A percentile compares a stretch with the other conserved stretches of the same genome.
Evolutionary conservation across 1,140 invertebrate species (phyloP).

Genomic region (Acromyrmex echinatior): DNA sequence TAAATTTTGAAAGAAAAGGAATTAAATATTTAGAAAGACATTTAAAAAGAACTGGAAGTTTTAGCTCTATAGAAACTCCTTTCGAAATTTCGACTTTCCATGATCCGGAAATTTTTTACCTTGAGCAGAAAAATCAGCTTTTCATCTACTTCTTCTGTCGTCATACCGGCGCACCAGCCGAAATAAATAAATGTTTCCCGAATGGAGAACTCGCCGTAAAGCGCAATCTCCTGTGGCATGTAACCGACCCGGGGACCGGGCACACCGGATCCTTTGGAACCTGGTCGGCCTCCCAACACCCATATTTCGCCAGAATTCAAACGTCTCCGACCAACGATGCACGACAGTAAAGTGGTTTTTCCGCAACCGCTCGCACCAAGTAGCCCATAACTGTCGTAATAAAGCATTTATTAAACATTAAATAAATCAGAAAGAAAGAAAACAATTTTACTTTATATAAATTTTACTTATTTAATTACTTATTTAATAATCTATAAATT

Average conservation of each 20-base stretch:
- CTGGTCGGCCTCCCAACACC: conserved; percentile 93
- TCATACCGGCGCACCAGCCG: conserved; percentile 95
- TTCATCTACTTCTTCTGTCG: conserved; percentile 90
- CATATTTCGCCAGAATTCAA: conserved; percentile 93
- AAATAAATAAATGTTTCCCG: conserved; percentile 96
- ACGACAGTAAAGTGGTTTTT: conserved; percentile 94
- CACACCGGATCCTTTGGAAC: conserved; percentile 92
- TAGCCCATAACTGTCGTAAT: conserved; percentile 90
- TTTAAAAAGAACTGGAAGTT: not conserved
- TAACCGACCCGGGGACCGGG: conserved; percentile 89
- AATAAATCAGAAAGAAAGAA: not conserved
- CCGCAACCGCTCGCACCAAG: conserved; percentile 94
- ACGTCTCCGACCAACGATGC: conserved; percentile 93
- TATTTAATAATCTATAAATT: conserved; percentile 3
- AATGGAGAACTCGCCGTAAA: conserved; percentile 97
- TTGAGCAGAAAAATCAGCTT: conserved; percentile 94
- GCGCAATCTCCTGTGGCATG: conserved; percentile 94
- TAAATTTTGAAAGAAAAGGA: not conserved
- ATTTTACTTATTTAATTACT: not conserved
- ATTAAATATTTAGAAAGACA: not conserved
- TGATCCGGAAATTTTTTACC: conserved; percentile 81
- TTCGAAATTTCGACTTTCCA: not conserved
- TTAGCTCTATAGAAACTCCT: not conserved
- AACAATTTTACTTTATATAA: not conserved
- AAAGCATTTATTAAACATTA: not conserved